Evolutionary conservation across 2,888 invertebrate genomes (phyloP), one percentile per base, ranked within the genome.

Genomic region (Scaptomyza caliginosa): DNA sequence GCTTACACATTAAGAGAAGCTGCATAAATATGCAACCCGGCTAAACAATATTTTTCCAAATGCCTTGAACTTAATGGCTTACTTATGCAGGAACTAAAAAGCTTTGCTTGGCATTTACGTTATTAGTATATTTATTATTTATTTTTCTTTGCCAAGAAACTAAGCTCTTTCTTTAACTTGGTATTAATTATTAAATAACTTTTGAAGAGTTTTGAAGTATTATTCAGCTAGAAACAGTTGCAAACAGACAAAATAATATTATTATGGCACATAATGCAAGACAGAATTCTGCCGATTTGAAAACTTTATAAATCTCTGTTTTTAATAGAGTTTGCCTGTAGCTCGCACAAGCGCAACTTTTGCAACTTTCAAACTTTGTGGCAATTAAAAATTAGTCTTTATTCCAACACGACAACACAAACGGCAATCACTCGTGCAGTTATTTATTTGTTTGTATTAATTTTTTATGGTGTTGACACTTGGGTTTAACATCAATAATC

Each of bases 11-110:
- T 43, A 13, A 43, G 8, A 56, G 51, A 38, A 65, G 49, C 32
- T 56, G 70, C 66, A 69, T 49, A 50, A 56, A 40, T 64, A 43
- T 50, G 23, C 48, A 63, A 51, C 24, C 5, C 19, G 6, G 16
- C 19, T 36, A 19, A 34, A 26, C 28, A 34, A 43, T 19, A 19
- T 24, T 13, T 13, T 10, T 16, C 13, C 13, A 5, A 30, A 34
- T 17, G 5, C 21, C 45, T 19, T 2, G 1, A 17, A n/a, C 16
- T 28, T 13, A 23, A 30, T 17, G 23, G n/a, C 7, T 43, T n/a
- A 21, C 11, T 48, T 10, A 4, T 23, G 21, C 19, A 42, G 21
- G 13, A 30, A 43, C 6, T 26, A 26, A 26, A 11, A n/a, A 24
- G 10, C 24, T 19, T 6, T 17, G 13, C 13, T 10, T 24, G 6